phyloP scores from a whole-genome alignment of 2,888 invertebrate species.

The Chrysolina americana region DNA sequence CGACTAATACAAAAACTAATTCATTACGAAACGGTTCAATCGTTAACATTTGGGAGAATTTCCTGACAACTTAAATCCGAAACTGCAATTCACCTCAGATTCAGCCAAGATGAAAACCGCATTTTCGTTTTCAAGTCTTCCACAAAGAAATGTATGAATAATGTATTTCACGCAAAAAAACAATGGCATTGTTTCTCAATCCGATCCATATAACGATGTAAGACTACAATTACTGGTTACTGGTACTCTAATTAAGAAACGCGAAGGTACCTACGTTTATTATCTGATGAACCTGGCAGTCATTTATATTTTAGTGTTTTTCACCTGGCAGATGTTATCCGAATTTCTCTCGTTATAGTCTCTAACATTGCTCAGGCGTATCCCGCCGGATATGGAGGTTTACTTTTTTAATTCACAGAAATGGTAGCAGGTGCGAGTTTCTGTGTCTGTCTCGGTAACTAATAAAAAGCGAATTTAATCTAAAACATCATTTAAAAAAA shows the following conservation, averaged over 20 bases:
- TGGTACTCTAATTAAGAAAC: conserved; percentile 11
- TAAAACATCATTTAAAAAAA: too few relatives aligned
- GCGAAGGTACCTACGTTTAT: neutral
- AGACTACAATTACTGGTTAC: neutral
- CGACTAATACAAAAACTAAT: too few relatives aligned
- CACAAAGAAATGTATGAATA: conserved; percentile 8
- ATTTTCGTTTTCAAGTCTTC: neutral
- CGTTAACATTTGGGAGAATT: too few relatives aligned
- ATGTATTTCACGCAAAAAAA: conserved; percentile 18
- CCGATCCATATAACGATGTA: conserved; percentile 15
- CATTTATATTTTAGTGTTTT: conserved; percentile 2
- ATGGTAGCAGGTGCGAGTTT: conserved; percentile 8
- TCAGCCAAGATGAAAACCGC: neutral
- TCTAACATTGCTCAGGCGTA: conserved; percentile 11
- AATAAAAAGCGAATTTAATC: neutral
- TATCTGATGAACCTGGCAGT: neutral
- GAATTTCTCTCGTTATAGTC: conserved; percentile 5
- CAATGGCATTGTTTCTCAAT: conserved; percentile 19
- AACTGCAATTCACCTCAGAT: neutral
- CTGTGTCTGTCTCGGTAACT: neutral
- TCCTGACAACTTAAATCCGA: too few relatives aligned
- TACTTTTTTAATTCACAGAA: conserved; percentile 11
- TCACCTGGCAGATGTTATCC: conserved; percentile 11
- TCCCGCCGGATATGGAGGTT: conserved; percentile 2
- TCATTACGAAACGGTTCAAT: too few relatives aligned